Percentiles rank a stretch among this genome's conserved stretches.
Conservation (phyloP, 1,140 invertebrate genomes). For the Hesperophylax magnus region DNA sequence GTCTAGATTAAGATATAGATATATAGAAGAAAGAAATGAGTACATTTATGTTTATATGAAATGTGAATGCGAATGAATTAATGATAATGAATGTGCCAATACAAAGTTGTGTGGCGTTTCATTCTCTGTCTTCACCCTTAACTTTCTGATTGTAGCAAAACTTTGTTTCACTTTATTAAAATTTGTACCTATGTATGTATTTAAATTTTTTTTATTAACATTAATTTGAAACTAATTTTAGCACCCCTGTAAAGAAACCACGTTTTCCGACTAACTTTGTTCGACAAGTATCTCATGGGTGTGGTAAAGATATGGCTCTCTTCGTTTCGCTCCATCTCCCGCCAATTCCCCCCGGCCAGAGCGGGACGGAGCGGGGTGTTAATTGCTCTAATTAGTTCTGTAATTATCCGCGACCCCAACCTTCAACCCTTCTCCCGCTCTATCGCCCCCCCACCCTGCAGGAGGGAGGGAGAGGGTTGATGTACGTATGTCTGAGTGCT, state of each 20-base stretch:
- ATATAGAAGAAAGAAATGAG: too few relatives aligned
- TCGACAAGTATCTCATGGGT: slow-evolving; percentile 31
- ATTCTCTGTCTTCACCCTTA: too few relatives aligned
- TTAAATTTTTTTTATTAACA: not conserved
- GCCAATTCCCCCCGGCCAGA: not conserved
- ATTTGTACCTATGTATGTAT: too few relatives aligned
- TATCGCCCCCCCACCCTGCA: not conserved
- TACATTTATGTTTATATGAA: too few relatives aligned
- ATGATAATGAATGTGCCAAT: too few relatives aligned
- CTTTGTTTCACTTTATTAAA: too few relatives aligned
- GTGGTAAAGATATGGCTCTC: slow-evolving; percentile 36
- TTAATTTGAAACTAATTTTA: too few relatives aligned
- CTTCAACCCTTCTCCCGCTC: slow-evolving; percentile 27
- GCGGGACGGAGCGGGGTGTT: slow-evolving; percentile 48
- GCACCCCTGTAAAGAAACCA: slow-evolving; percentile 10
- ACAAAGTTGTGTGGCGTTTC: too few relatives aligned
- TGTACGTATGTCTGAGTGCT: slow-evolving; percentile 26
- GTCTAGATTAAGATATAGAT: too few relatives aligned
- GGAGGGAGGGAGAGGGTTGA: slow-evolving; percentile 1
- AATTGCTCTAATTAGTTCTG: slow-evolving; percentile 58
- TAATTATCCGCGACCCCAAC: slow-evolving; percentile 53
- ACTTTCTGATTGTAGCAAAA: too few relatives aligned
- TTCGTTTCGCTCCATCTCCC: not conserved
- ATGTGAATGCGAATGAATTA: too few relatives aligned
- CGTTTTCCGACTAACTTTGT: slow-evolving; percentile 30